Evolutionary conservation across 2,888 invertebrate species (phyloP).

Genomic region (Tribolium freemani): DNA sequence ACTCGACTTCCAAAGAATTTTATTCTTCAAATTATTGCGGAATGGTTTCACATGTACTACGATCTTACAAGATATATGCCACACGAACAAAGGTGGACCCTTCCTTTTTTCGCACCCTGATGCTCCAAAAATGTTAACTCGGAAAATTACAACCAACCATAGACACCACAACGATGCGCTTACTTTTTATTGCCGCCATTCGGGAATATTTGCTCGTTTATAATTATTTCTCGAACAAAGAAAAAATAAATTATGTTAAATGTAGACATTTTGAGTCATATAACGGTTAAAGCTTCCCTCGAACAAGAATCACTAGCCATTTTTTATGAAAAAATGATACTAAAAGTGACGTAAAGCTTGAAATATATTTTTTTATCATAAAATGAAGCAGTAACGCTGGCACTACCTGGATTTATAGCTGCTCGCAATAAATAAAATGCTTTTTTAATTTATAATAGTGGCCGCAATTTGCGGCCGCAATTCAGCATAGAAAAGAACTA

Average conservation of each 20-base stretch:
- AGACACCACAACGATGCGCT: not conserved
- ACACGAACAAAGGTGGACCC: not conserved
- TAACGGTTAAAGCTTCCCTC: not conserved
- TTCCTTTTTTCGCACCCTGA: not conserved
- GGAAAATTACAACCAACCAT: slow-evolving; percentile 6
- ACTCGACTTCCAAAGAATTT: slow-evolving; percentile 11
- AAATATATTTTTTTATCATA: not conserved
- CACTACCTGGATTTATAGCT: not conserved
- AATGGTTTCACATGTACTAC: not conserved
- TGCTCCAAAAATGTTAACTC: slow-evolving; percentile 9
- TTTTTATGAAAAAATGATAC: not conserved
- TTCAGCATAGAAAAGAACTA: no score
- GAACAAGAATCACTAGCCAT: not conserved
- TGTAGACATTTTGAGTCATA: no score
- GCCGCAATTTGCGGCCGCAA: no score
- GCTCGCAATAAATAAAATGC: not conserved
- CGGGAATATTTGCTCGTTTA: not conserved
- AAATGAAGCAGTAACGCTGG: not conserved
- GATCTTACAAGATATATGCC: slow-evolving; percentile 13
- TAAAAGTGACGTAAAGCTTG: not conserved
- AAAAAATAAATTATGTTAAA: no score
- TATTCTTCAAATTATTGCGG: slow-evolving; percentile 18
- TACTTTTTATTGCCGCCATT: slow-evolving; percentile 3
- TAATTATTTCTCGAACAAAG: no score
- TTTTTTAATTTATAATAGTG: no score